phyloP scores from a whole-genome alignment of 2,113 vertebrate genomes.

The Coptodon bakossiorum region DNA sequence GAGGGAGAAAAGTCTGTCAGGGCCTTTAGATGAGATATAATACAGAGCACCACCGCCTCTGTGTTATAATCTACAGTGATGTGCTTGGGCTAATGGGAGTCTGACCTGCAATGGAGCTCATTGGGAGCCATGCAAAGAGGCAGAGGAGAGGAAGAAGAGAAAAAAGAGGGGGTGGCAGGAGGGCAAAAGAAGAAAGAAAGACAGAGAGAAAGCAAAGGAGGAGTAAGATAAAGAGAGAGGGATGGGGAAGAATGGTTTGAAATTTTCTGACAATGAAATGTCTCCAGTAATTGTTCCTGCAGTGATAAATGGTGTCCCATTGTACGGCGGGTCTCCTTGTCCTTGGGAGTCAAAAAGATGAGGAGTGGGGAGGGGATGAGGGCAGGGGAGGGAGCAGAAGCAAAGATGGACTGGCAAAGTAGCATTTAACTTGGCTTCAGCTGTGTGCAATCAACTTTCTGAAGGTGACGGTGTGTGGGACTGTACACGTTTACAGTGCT shows the following conservation, averaged over 20 bases:
- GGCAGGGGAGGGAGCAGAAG: background rate
- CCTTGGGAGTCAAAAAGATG: slow-evolving; percentile 66
- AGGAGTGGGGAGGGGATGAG: slow-evolving; percentile 17
- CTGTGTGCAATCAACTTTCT: slow-evolving; percentile 36
- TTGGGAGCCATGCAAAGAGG: slow-evolving; percentile 44
- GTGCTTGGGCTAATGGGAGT: slow-evolving; percentile 58
- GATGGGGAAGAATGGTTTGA: slow-evolving; percentile 56
- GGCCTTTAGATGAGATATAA: slow-evolving; percentile 62
- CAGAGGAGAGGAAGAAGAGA: background rate
- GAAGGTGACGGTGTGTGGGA: slow-evolving; percentile 34
- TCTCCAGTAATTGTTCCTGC: slow-evolving; percentile 69
- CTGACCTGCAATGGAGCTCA: slow-evolving; percentile 64
- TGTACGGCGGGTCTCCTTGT: slow-evolving; percentile 62
- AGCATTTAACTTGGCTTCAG: slow-evolving; percentile 53
- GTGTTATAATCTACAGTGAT: slow-evolving; percentile 59
- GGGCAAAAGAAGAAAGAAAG: background rate
- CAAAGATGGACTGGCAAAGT: slow-evolving; percentile 40
- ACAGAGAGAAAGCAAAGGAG: background rate
- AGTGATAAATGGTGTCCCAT: slow-evolving; percentile 69
- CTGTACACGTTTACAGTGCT: background rate
- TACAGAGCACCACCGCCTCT: slow-evolving; percentile 34
- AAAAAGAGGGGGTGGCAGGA: background rate
- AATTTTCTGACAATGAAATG: slow-evolving; percentile 70
- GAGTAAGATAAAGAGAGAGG: slow-evolving; percentile 46
- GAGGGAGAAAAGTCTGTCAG: slow-evolving; percentile 39